These are phyloP conservation scores for Eupeodes luniger DNA, from an alignment of 2,888 invertebrate species.

Conservation along the genomic window DNA sequence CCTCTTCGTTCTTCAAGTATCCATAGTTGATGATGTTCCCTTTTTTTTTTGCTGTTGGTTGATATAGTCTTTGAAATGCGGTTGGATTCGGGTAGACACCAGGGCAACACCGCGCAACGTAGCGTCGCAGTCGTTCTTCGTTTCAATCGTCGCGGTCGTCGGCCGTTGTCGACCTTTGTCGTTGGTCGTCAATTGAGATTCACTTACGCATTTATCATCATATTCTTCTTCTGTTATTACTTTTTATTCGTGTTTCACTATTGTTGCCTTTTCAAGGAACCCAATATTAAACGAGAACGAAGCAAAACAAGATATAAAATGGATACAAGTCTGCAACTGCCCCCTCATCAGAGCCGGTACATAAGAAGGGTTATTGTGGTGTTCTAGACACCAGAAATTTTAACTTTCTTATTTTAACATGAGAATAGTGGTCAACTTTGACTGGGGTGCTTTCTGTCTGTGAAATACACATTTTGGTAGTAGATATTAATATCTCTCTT, in stretches of 20 bases:
- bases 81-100: conserved; percentile 29
- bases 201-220: conserved; percentile 64
- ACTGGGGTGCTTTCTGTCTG: no score
- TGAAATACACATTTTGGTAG: no score
- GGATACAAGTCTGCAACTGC: conserved; percentile 11
- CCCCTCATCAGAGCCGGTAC: background rate
- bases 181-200: conserved; percentile 47
- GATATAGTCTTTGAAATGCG: background rate
- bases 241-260: conserved; percentile 39
- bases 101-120: conserved; percentile 29
- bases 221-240: conserved; percentile 41
- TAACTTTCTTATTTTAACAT: no score
- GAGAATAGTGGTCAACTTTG: no score
- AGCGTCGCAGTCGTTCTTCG: background rate
- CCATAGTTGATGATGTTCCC: background rate
- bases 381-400: background rate
- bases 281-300: conserved; percentile 38
- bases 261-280: conserved; percentile 50
- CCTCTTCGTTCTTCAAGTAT: background rate
- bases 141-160: background rate
- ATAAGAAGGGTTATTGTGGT: background rate
- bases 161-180: background rate
- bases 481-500: no score
- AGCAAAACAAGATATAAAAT: conserved; percentile 20
- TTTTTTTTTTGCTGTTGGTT: background rate